Evolutionary conservation across 2,888 invertebrate species (phyloP).

Genomic region (Ariolimax columbianus): DNA sequence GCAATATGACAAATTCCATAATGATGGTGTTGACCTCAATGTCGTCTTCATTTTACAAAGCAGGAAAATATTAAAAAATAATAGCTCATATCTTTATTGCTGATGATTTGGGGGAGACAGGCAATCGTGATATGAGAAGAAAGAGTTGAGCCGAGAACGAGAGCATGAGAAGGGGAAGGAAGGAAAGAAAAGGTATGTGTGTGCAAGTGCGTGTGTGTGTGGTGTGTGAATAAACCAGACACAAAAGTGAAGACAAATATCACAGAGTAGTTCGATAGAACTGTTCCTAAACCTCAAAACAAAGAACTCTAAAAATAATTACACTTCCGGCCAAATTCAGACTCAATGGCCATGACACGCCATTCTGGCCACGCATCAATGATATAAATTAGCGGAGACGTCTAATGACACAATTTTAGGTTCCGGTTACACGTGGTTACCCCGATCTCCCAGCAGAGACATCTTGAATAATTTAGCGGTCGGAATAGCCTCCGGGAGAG

Average conservation of each 20-base stretch:
- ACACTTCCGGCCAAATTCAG: conserved; percentile 28
- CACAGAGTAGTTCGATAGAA: not conserved
- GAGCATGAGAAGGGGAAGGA: not conserved
- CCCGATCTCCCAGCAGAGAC: no score
- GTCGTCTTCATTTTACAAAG: no score
- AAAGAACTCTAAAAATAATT: conserved; percentile 30
- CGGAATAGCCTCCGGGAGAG: conserved; percentile 7
- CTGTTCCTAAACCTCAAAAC: not conserved
- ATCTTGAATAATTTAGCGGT: conserved; percentile 29
- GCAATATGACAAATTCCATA: no score
- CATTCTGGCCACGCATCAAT: conserved; percentile 18
- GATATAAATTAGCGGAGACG: conserved; percentile 28
- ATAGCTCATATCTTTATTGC: no score
- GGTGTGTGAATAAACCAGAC: not conserved
- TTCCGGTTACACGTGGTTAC: conserved; percentile 32
- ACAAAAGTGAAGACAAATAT: not conserved
- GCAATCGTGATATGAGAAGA: no score
- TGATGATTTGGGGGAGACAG: no score
- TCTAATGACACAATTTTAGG: conserved; percentile 38
- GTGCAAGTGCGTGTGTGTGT: no score
- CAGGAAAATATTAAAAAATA: no score
- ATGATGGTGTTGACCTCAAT: no score
- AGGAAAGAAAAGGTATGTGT: not conserved
- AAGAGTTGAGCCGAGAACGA: not conserved
- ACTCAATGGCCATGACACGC: conserved; percentile 2